A percentile compares a stretch with the other conserved stretches of the same genome.
Conservation (phyloP, 2,797 vertebrate species). For the Erpetoichthys calabaricus region DNA sequence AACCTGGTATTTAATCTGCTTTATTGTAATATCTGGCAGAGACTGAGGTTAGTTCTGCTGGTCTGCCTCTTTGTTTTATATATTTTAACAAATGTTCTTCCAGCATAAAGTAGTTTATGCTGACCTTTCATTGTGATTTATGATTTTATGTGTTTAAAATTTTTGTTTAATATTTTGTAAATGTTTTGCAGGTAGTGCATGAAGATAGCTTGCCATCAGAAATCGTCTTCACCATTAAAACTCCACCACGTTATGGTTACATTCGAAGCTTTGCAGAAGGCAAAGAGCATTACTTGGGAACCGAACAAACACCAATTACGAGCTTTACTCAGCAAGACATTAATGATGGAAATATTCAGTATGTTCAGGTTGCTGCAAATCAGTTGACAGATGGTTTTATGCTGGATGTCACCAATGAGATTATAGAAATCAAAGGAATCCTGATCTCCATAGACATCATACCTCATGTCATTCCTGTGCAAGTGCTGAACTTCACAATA, state of each 20-base stretch:
- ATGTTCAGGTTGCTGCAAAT: slow-evolving; percentile 53
- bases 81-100: too few species aligned
- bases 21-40: too few species aligned
- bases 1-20: too few species aligned
- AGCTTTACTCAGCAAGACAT: slow-evolving; percentile 70
- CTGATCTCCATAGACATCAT: slow-evolving; percentile 60
- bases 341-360: slow-evolving; percentile 61
- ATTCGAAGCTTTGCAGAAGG: slow-evolving; percentile 47
- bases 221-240: slow-evolving; percentile 56
- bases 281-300: slow-evolving; percentile 40
- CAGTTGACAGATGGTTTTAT: slow-evolving; percentile 50
- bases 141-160: too few species aligned
- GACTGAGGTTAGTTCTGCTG: too few species aligned
- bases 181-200: slow-evolving; percentile 56
- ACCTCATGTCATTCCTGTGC: slow-evolving; percentile 61
- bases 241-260: slow-evolving; percentile 55
- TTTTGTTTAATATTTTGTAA: too few species aligned
- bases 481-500: slow-evolving; percentile 65
- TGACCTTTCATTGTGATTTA: too few species aligned
- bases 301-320: slow-evolving; percentile 39
- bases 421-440: slow-evolving; percentile 48
- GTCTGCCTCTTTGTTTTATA: too few species aligned
- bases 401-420: slow-evolving; percentile 58
- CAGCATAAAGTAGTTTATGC: too few species aligned
- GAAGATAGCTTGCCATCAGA: slow-evolving; percentile 66